Percentiles rank a stretch among this genome's conserved stretches.
Evolutionary conservation across 2,888 invertebrate genomes (phyloP).

Genomic region (Plagodis pulveraria): DNA sequence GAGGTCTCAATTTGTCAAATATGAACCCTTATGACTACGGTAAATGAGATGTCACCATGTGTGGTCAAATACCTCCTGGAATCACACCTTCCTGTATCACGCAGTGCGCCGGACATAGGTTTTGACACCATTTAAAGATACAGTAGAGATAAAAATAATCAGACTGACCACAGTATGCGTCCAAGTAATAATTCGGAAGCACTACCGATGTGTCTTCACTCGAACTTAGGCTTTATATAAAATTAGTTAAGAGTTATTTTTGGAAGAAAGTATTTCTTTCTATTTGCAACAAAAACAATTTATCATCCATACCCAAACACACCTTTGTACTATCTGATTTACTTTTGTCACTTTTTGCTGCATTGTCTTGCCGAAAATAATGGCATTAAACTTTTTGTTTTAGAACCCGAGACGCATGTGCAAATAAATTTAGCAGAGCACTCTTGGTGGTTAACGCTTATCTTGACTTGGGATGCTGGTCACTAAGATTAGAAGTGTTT

Average conservation of each 20-base stretch:
- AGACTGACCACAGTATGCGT: slow-evolving; percentile 70
- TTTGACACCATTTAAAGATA: slow-evolving; percentile 81
- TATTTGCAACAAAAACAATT: slow-evolving; percentile 64
- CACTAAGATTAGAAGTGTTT: slow-evolving; percentile 69
- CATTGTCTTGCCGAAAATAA: slow-evolving; percentile 69
- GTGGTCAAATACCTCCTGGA: slow-evolving; percentile 71
- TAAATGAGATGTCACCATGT: slow-evolving; percentile 78
- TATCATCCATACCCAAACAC: slow-evolving; percentile 70
- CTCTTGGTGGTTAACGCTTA: slow-evolving; percentile 58
- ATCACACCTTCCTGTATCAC: slow-evolving; percentile 78
- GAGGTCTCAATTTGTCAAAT: slow-evolving; percentile 70
- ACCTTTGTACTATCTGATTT: slow-evolving; percentile 79
- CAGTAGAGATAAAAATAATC: slow-evolving; percentile 75
- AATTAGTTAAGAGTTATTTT: slow-evolving; percentile 1
- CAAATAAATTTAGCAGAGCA: slow-evolving; percentile 75
- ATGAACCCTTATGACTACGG: slow-evolving; percentile 56
- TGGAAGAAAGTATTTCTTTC: slow-evolving; percentile 14
- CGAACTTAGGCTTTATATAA: slow-evolving; percentile 40
- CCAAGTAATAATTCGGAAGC: slow-evolving; percentile 40
- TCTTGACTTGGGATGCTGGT: slow-evolving; percentile 58
- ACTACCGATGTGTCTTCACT: slow-evolving; percentile 10
- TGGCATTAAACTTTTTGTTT: slow-evolving; percentile 76
- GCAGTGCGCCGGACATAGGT: slow-evolving; percentile 77
- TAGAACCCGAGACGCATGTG: slow-evolving; percentile 63
- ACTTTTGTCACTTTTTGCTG: slow-evolving; percentile 69